Conservation (phyloP, 2,888 invertebrate species). For the Microctonus brassicae region DNA sequence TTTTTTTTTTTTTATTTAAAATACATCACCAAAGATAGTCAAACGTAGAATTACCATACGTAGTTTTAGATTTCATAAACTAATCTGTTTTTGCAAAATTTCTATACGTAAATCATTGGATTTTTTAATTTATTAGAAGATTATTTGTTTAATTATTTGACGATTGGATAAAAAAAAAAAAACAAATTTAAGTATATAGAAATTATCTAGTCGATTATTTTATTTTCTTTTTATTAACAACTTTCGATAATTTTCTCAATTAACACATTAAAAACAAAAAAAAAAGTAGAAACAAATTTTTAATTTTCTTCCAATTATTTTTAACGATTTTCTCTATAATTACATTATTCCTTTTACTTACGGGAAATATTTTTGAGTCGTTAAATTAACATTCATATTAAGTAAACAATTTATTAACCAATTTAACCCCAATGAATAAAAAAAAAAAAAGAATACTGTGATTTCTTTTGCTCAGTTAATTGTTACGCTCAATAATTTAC, state of each 20-base stretch:
- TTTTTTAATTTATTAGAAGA: constrained; percentile 1
- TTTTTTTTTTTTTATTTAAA: too few relatives aligned
- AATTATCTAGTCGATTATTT: constrained; percentile 36
- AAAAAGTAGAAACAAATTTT: background rate
- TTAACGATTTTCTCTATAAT: background rate
- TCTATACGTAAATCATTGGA: constrained; percentile 32
- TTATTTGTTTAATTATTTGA: constrained; percentile 13
- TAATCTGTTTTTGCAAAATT: constrained; percentile 30
- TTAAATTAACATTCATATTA: background rate
- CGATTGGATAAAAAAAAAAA: constrained; percentile 17
- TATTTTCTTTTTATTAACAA: constrained; percentile 23
- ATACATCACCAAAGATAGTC: constrained; percentile 44
- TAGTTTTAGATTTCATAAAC: constrained; percentile 16
- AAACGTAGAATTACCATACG: constrained; percentile 30
- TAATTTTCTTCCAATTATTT: background rate
- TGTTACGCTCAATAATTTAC: constrained; percentile 52
- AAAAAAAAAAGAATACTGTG: constrained; percentile 51
- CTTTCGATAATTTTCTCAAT: constrained; percentile 26
- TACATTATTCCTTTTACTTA: background rate
- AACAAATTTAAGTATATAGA: constrained; percentile 29
- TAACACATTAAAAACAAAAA: constrained; percentile 16
- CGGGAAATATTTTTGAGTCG: background rate
- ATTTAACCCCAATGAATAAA: background rate
- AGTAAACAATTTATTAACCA: background rate
- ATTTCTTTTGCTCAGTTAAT: constrained; percentile 59